Evolutionary conservation across 2,888 invertebrate genomes (phyloP).

Genomic region (Seira ritae): DNA sequence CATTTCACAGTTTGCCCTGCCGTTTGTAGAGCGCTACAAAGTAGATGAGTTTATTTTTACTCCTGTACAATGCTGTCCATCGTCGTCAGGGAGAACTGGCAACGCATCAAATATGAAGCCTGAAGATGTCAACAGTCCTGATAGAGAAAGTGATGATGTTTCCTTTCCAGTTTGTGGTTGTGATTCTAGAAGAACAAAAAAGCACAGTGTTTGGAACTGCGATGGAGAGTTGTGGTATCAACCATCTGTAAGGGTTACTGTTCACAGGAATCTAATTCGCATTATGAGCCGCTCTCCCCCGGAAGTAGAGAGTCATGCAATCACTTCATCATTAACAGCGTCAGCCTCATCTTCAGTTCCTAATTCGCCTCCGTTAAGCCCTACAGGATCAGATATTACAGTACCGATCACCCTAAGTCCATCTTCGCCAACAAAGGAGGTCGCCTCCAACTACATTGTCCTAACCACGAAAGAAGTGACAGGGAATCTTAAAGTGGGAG

Average conservation of each 20-base stretch:
- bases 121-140: slow-evolving; percentile 67
- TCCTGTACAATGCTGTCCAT: slow-evolving; percentile 76
- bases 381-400: slow-evolving; percentile 45
- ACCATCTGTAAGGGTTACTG: slow-evolving; percentile 71
- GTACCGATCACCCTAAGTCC: slow-evolving; percentile 44
- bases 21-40: slow-evolving; percentile 85
- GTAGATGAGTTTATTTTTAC: slow-evolving; percentile 84
- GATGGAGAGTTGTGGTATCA: slow-evolving; percentile 82
- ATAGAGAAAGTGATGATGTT: slow-evolving; percentile 59
- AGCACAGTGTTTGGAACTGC: slow-evolving; percentile 86
- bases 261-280: slow-evolving; percentile 70
- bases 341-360: slow-evolving; percentile 28
- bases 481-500: neutral
- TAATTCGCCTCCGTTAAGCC: slow-evolving; percentile 52
- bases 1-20: slow-evolving; percentile 80
- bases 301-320: slow-evolving; percentile 27
- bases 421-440: slow-evolving; percentile 33
- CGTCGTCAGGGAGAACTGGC: neutral
- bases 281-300: slow-evolving; percentile 65
- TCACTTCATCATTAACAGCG: neutral
- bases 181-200: slow-evolving; percentile 67
- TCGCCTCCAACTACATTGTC: slow-evolving; percentile 23
- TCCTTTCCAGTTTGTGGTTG: slow-evolving; percentile 68
- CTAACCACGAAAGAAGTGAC: neutral
- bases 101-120: slow-evolving; percentile 72